phyloP scores from a whole-genome alignment of 2,113 vertebrate species.

The Gnathonemus longibarbis region DNA sequence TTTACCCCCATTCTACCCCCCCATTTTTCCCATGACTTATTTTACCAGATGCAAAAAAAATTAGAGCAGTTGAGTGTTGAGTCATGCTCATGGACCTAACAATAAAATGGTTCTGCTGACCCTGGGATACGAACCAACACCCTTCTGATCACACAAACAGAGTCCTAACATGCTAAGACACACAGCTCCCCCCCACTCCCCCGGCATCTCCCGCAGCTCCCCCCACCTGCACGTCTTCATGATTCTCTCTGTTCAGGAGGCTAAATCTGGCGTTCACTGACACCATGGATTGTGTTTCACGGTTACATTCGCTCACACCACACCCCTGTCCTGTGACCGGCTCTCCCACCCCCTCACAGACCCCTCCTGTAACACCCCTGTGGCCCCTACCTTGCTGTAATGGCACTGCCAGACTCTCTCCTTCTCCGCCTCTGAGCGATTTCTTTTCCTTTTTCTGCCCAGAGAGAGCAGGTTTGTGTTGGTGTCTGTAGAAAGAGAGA shows the following conservation, averaged over 20 bases:
- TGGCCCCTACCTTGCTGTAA: conserved; percentile 44
- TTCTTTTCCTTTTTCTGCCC: conserved; percentile 55
- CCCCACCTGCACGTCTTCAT: not conserved
- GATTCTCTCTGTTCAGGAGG: not conserved
- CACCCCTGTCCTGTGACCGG: not conserved
- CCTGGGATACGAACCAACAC: not conserved
- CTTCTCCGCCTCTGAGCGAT: conserved; percentile 46
- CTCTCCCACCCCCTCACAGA: not conserved
- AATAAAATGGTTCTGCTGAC: not conserved
- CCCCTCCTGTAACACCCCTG: not conserved
- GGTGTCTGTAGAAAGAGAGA: conserved; percentile 24
- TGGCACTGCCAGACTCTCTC: conserved; percentile 46
- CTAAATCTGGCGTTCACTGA: not conserved
- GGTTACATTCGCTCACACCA: not conserved
- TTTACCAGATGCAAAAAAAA: not conserved
- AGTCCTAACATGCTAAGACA: not conserved
- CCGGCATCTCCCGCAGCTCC: not conserved
- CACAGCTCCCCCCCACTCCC: not conserved
- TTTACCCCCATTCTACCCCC: not conserved
- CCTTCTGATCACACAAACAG: not conserved
- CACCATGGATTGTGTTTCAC: not conserved
- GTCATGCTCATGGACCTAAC: not conserved
- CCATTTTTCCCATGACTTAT: not conserved
- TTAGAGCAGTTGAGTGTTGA: not conserved
- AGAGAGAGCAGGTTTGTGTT: conserved; percentile 17